phyloP scores from a whole-genome alignment of 2,113 vertebrate genomes.

The Malurus elegans region DNA sequence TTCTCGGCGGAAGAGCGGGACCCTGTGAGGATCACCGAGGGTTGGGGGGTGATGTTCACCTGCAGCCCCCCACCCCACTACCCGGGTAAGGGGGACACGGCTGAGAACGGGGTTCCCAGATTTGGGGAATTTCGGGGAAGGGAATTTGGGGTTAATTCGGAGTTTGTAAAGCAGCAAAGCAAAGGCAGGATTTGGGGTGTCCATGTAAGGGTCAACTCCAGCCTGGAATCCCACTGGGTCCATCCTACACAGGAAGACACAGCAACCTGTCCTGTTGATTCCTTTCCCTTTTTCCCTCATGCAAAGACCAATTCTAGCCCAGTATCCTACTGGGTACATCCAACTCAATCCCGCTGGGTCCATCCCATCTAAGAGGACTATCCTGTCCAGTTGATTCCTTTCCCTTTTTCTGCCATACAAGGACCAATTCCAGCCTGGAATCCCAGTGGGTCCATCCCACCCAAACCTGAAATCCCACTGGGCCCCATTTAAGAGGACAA shows the following conservation, averaged over 20 bases:
- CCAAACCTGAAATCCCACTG: no score
- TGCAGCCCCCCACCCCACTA: constrained; percentile 94
- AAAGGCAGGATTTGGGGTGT: neutral
- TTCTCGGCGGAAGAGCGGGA: constrained; percentile 89
- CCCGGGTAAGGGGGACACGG: constrained; percentile 77
- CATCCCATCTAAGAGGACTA: no score
- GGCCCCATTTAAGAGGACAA: neutral
- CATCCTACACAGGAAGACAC: neutral
- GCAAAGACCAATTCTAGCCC: neutral
- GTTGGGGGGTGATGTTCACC: constrained; percentile 84
- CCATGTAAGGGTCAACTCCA: neutral
- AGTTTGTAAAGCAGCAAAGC: neutral
- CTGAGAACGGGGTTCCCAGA: neutral
- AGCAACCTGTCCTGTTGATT: neutral
- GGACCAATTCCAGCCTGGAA: neutral
- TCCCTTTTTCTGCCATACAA: neutral
- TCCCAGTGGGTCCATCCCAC: neutral
- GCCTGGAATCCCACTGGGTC: neutral
- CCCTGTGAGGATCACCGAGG: constrained; percentile 85
- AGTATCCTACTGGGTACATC: neutral
- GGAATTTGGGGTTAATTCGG: neutral
- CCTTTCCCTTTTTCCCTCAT: neutral
- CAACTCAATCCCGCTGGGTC: neutral
- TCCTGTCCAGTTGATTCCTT: neutral
- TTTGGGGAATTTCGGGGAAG: neutral